phyloP scores from a whole-genome alignment of 2,888 invertebrate species.

The Dryocosmus kuriphilus region DNA sequence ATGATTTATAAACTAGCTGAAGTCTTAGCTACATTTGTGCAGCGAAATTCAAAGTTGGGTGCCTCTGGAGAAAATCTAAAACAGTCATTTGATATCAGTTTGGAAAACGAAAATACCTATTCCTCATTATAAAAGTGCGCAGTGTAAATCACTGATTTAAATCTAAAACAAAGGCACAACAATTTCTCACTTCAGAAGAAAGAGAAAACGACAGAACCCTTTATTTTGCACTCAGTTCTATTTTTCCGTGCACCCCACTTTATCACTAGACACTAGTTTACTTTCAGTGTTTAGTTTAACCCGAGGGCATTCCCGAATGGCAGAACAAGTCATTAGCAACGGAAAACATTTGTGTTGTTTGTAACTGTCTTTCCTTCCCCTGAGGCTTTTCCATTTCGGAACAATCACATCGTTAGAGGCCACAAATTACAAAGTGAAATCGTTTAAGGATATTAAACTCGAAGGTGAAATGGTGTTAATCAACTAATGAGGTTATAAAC shows the following conservation, averaged over 20 bases:
- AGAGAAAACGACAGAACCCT: background rate
- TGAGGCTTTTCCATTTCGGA: conserved; percentile 4
- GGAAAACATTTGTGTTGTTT: conserved; percentile 39
- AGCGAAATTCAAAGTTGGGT: too few species aligned
- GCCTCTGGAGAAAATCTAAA: too few species aligned
- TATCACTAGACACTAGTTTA: conserved; percentile 16
- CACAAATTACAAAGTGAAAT: conserved; percentile 35
- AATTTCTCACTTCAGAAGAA: background rate
- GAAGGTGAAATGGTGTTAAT: background rate
- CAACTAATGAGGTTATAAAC: conserved; percentile 1
- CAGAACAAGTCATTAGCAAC: conserved; percentile 36
- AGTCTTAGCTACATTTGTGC: too few species aligned
- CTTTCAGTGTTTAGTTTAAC: conserved; percentile 17
- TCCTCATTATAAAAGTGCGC: background rate
- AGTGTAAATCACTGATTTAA: too few species aligned
- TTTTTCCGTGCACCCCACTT: background rate
- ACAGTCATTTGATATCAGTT: background rate
- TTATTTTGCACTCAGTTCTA: background rate
- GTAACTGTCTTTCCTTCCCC: conserved; percentile 39
- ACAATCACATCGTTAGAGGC: conserved; percentile 27
- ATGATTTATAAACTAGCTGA: too few species aligned
- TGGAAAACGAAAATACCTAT: background rate
- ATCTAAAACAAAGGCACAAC: background rate
- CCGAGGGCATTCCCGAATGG: conserved; percentile 17
- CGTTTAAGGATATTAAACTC: conserved; percentile 36